Percentiles rank a stretch among this genome's conserved stretches.
phyloP scores from a whole-genome alignment of 2,888 invertebrate genomes.

The Caenorhabditis sp. region DNA sequence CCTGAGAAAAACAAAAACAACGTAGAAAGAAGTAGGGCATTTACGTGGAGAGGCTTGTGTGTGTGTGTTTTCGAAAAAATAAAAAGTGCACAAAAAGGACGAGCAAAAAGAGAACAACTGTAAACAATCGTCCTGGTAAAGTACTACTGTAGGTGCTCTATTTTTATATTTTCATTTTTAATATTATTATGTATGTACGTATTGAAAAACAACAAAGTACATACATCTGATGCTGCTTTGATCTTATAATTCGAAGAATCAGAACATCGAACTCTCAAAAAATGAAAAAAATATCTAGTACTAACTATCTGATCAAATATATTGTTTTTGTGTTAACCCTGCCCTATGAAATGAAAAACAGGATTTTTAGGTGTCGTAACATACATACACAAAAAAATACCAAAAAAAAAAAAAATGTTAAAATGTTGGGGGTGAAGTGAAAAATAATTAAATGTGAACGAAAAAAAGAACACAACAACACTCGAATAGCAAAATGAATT shows the following conservation, averaged over 20 bases:
- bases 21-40: not conserved
- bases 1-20: not conserved
- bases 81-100: conserved; percentile 25
- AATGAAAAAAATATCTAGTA: not conserved
- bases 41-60: not conserved
- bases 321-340: not conserved
- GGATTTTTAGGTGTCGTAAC: not conserved
- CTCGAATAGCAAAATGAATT: conserved; percentile 4
- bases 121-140: conserved; percentile 46
- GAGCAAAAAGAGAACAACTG: conserved; percentile 35
- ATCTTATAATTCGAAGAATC: not conserved
- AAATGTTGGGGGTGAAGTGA: not conserved
- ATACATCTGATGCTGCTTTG: not conserved
- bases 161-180: not conserved
- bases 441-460: conserved; percentile 1
- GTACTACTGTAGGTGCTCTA: conserved; percentile 45
- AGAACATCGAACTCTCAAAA: too few relatives aligned
- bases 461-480: conserved; percentile 27
- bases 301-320: not conserved
- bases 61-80: conserved; percentile 11
- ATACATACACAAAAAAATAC: not conserved
- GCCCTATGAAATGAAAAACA: not conserved
- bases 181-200: not conserved
- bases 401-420: not conserved
- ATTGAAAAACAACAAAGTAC: not conserved